A percentile compares a stretch with the other conserved stretches of the same genome.
These are phyloP conservation scores for Bombus balteatus DNA, from an alignment of 1,140 invertebrate species.

Conservation along the genomic window DNA sequence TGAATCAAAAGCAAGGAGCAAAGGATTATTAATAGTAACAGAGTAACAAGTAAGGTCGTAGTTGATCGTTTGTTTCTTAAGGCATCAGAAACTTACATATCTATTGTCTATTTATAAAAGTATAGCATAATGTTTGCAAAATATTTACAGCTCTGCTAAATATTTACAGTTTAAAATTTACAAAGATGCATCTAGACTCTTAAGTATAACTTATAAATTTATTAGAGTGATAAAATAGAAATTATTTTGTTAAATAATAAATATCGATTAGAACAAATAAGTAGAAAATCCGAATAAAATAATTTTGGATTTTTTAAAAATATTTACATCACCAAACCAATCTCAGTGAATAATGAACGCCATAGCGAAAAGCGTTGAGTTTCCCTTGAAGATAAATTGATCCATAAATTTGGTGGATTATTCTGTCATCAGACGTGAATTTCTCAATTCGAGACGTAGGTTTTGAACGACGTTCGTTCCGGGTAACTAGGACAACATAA, in stretches of 20 bases:
- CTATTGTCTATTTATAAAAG: background rate
- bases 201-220: background rate
- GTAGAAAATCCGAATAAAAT: background rate
- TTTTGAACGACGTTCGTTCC: background rate
- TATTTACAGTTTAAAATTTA: background rate
- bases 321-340: background rate
- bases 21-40: conserved; percentile 7
- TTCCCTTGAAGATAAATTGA: background rate
- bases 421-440: background rate
- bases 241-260: background rate
- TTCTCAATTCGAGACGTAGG: background rate
- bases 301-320: background rate
- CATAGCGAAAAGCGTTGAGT: background rate
- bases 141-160: too few species aligned
- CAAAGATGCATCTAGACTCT: background rate
- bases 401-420: background rate
- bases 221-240: background rate
- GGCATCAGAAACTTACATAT: background rate
- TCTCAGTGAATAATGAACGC: background rate
- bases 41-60: background rate
- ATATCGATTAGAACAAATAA: background rate
- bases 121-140: too few species aligned
- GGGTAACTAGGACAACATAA: background rate
- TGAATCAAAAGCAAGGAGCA: background rate
- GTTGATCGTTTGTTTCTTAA: background rate